Evolutionary conservation across 2,113 vertebrate species (phyloP), one percentile per base, ranked within the genome.

Genomic region (Dromiciops gliroides): DNA sequence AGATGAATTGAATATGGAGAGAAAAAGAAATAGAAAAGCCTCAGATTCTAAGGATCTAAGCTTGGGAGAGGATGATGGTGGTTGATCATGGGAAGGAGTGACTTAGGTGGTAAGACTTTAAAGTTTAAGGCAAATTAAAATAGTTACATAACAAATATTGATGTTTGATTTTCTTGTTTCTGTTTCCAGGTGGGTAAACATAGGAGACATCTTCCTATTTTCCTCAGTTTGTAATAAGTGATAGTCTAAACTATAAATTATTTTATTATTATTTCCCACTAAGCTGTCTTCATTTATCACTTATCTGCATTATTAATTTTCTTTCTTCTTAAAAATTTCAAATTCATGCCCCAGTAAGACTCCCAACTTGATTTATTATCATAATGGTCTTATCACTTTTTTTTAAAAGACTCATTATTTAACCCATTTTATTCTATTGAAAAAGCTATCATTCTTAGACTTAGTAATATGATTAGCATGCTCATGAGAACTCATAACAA

Each of bases 41-140:
- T 48, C 48, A 48, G 37, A 4, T 37, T 48, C 10, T 89, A 48
- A 48, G 89, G 89, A 83, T 44, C 67, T 83, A 83, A 83, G 14
- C 88, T 12, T 0, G 5, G 1, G 16, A 53, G 49, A 47, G 49
- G 44, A 50, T 0, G 0, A 0, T 75, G 9, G 50, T 47, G n/a
- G 11, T 48, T 50, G 25, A 23, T 24, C 0, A 0, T 48, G 83
- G 48, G 28, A 95, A 94, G 22, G 9, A 23, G 2, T 37, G 10
- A 48, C 83, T 92, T 56, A 37, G 48, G 60, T 48, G 51, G 89
- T 26, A 44, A 37, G 8, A 48, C 56, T 89, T 53, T 56, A 94
- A 89, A 93, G n/a, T 96, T 49, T 50, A n/a, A 44, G 88, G 83
- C 1, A 93, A 26, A 16, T 2, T 22, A 67, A 50, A 91, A 19